Base-by-base conservation (phyloP, 92 coral and sea anemone genomes). In the Epizoanthus scotinus region DNA sequence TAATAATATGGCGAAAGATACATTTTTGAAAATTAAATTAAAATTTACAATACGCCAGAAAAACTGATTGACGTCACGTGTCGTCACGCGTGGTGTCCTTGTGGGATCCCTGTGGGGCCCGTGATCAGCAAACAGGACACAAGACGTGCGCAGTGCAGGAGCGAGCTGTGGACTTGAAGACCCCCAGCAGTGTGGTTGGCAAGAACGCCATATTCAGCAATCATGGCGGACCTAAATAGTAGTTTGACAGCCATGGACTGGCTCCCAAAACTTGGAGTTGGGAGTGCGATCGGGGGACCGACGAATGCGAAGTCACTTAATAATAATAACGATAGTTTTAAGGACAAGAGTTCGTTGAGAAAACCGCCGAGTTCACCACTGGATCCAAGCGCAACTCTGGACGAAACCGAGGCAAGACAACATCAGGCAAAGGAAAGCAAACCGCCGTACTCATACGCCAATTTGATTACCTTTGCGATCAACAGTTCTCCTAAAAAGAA, bases 191-290 rank as follows among this genome's bases (percentile, higher is more conserved):
- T 82, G 89, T 78, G 94, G 99, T 93, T 96, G 99, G 99, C 99
- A 93, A 93, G 99, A 91, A 92, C 97, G 97, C 97, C 94, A 92
- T 90, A 75, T 90, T 89, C 84, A 71, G 90, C 68, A 87, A 93
- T 94, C 88, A 96, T 96, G 99, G 99, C 99, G 94, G 99, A 96
- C 73, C 90, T 93, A 62, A 96, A 93, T 74, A 95, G 94, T 81
- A 96, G 99, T 86, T 91, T 93, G 73, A 96, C 99, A 73, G 98
- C 99, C 79, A 96, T 96, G 99, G 99, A 96, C 93, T 96, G 99
- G 99, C 97, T 96, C 88, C 99, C 99, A 8, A 96, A 96, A 87
- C 98, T 96, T 15, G 94, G 94, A 81, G 99, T 96, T 42, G 99
- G 99, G 54, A 87, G 82, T 34, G 94, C 98, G 61, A 88, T 96